phyloP scores from a whole-genome alignment of 2,113 vertebrate genomes.

The Drymodes brunneopygia region DNA sequence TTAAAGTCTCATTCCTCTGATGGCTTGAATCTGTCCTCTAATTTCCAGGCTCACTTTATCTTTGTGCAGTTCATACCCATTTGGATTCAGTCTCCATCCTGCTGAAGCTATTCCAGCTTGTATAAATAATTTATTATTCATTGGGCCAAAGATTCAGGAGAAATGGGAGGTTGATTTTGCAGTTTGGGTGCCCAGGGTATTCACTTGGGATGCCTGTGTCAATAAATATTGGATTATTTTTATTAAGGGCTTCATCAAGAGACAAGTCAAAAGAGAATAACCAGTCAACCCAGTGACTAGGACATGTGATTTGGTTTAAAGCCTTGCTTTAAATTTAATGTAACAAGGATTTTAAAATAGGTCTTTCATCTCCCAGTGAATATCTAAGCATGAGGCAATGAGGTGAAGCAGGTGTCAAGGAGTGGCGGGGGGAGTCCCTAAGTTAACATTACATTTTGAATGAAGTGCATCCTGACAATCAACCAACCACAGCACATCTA shows the following conservation, averaged over 20 bases:
- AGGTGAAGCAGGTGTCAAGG: background rate
- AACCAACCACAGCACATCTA: background rate
- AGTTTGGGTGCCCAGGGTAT: background rate
- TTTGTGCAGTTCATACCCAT: background rate
- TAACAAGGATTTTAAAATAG: background rate
- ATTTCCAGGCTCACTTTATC: constrained; percentile 39
- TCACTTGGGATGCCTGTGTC: background rate
- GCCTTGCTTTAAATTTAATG: background rate
- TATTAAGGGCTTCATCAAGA: background rate
- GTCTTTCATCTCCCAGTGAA: background rate
- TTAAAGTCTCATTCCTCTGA: constrained; percentile 36
- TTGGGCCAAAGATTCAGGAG: constrained; percentile 2
- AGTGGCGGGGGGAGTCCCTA: fast-evolving
- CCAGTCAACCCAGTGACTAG: background rate
- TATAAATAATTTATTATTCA: constrained; percentile 6
- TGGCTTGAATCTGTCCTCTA: constrained; percentile 21
- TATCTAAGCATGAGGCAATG: background rate
- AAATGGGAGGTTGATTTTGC: background rate
- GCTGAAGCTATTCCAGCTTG: background rate
- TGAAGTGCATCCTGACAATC: background rate
- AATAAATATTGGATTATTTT: constrained; percentile 27
- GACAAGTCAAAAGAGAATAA: background rate
- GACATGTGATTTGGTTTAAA: background rate
- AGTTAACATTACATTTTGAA: background rate
- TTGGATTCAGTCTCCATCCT: constrained; percentile 1